A percentile compares a stretch with the other conserved stretches of the same genome.
Conservation (phyloP, 2,797 vertebrate genomes). For the Sebastes dallii region DNA sequence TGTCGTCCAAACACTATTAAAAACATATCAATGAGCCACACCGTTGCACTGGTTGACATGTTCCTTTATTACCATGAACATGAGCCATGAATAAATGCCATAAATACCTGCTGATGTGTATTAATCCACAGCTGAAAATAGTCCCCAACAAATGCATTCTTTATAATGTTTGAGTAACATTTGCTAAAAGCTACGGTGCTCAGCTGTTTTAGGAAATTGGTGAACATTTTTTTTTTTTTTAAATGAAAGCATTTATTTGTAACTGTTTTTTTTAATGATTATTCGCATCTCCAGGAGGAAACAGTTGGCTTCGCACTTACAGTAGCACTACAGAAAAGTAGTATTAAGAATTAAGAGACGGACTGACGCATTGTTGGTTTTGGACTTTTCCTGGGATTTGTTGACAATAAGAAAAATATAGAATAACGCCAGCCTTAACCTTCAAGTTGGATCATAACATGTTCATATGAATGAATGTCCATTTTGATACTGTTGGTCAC, state of each 20-base stretch:
- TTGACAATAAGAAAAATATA: not conserved
- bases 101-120: not conserved
- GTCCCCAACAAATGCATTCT: not conserved
- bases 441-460: not conserved
- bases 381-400: no score
- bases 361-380: no score
- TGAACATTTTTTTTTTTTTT: not conserved
- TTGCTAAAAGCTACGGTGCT: not conserved
- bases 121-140: not conserved
- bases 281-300: not conserved
- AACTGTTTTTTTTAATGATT: not conserved
- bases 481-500: not conserved
- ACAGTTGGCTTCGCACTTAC: not conserved
- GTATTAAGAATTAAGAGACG: no score
- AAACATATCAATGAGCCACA: not conserved
- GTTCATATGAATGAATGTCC: not conserved
- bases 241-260: not conserved
- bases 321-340: not conserved
- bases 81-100: not conserved
- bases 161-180: not conserved
- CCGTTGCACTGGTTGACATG: not conserved
- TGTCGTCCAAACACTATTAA: not conserved
- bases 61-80: not conserved
- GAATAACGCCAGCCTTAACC: not conserved
- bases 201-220: not conserved